Evolutionary conservation across 2,113 vertebrate genomes (phyloP).

Genomic region (Labrus mixtus): DNA sequence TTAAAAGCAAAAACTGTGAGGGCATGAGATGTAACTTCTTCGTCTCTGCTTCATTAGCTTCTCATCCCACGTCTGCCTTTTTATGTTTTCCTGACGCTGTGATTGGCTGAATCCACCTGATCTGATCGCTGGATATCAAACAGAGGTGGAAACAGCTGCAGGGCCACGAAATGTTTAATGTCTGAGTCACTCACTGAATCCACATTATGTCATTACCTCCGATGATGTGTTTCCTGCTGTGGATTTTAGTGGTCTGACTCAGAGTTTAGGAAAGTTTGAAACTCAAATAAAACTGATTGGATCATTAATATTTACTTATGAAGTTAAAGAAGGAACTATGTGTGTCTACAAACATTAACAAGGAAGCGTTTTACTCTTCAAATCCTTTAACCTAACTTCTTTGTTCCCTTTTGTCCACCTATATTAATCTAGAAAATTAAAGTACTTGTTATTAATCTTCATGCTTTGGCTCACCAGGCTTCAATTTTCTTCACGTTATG

Average conservation of each 20-base stretch:
- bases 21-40: neutral
- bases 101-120: slow-evolving; percentile 29
- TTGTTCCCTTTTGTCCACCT: too few species aligned
- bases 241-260: slow-evolving; percentile 11
- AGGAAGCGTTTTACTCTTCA: neutral
- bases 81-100: neutral
- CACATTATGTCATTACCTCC: slow-evolving; percentile 26
- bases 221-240: slow-evolving; percentile 23
- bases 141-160: slow-evolving; percentile 21
- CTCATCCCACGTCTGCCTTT: neutral
- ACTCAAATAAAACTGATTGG: neutral
- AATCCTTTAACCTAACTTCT: too few species aligned
- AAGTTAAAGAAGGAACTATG: neutral
- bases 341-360: too few species aligned
- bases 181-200: slow-evolving; percentile 45
- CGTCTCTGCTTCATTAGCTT: neutral
- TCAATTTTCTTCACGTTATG: neutral
- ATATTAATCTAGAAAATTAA: neutral
- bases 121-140: slow-evolving; percentile 11
- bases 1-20: neutral
- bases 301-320: neutral
- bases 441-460: neutral
- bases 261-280: neutral
- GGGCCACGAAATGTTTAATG: slow-evolving; percentile 13
- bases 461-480: neutral